phyloP scores from a whole-genome alignment of 2,113 vertebrate genomes.

The Notiomystis cincta region DNA sequence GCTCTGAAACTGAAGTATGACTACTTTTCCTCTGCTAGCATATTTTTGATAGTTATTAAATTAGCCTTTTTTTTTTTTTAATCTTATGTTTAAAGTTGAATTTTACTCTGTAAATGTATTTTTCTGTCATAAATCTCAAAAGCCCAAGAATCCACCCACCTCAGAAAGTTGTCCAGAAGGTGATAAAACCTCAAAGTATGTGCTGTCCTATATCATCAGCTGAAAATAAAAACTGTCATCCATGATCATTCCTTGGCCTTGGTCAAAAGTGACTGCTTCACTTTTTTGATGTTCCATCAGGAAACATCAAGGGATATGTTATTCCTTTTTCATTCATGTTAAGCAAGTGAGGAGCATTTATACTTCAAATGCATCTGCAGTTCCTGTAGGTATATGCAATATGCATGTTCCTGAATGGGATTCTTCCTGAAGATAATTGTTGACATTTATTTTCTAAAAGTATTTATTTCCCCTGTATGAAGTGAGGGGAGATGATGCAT shows the following conservation, averaged over 20 bases:
- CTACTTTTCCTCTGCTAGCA: not conserved
- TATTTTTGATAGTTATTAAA: not conserved
- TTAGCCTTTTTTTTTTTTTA: not conserved
- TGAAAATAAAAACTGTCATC: not conserved
- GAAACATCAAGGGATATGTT: not conserved
- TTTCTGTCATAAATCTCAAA: not conserved
- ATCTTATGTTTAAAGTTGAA: not conserved
- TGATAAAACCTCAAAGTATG: not conserved
- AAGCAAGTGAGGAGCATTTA: not conserved
- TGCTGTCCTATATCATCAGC: not conserved
- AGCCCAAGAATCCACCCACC: not conserved
- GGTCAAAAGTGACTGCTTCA: not conserved
- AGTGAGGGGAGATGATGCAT: not conserved
- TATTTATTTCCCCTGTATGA: not conserved
- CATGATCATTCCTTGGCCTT: not conserved
- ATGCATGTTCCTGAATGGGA: not conserved
- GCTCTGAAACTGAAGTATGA: not conserved
- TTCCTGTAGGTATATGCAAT: not conserved
- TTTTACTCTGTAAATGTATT: not conserved
- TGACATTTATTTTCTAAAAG: not conserved
- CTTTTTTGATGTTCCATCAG: not conserved
- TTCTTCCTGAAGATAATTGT: not conserved
- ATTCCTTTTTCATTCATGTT: not conserved
- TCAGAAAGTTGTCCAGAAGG: not conserved
- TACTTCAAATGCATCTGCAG: not conserved